Evolutionary conservation across 2,888 invertebrate species (phyloP).

Genomic region (Ochlodes sylvanus): DNA sequence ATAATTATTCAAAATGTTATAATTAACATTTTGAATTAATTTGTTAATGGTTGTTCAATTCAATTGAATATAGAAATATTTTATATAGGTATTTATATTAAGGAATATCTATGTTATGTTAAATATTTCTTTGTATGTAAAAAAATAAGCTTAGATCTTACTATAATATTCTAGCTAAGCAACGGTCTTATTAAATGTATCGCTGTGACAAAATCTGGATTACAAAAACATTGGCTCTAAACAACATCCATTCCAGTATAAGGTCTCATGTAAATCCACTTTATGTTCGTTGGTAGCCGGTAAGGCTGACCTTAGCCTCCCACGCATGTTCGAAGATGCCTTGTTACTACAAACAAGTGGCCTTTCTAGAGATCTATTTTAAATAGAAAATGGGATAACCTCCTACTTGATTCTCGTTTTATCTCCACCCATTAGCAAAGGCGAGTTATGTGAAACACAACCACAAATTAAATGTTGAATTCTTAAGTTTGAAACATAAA

Average conservation of each 20-base stretch:
- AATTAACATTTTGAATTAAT: too few species aligned
- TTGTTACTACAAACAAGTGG: constrained; percentile 41
- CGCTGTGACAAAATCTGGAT: constrained; percentile 26
- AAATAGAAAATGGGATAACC: constrained; percentile 36
- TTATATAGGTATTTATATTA: too few species aligned
- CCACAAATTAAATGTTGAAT: constrained; percentile 28
- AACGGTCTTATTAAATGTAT: constrained; percentile 7
- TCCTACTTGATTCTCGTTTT: constrained; percentile 35
- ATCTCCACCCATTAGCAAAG: constrained; percentile 33
- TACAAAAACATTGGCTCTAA: constrained; percentile 31
- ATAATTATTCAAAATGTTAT: too few species aligned
- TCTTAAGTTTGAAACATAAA: constrained; percentile 23
- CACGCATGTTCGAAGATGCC: constrained; percentile 41
- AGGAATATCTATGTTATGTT: too few species aligned
- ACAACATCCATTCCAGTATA: constrained; percentile 27
- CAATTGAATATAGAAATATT: too few species aligned
- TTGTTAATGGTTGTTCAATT: too few species aligned
- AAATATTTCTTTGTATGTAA: too few species aligned
- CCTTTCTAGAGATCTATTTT: constrained; percentile 39
- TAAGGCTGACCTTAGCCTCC: constrained; percentile 39
- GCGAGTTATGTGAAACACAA: constrained; percentile 28
- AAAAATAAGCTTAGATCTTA: not conserved
- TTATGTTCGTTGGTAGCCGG: constrained; percentile 35
- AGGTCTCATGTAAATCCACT: constrained; percentile 37
- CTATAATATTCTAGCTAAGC: not conserved